Evolutionary conservation across 1,140 invertebrate species (phyloP).

Genomic region (Pogonus chalceus): DNA sequence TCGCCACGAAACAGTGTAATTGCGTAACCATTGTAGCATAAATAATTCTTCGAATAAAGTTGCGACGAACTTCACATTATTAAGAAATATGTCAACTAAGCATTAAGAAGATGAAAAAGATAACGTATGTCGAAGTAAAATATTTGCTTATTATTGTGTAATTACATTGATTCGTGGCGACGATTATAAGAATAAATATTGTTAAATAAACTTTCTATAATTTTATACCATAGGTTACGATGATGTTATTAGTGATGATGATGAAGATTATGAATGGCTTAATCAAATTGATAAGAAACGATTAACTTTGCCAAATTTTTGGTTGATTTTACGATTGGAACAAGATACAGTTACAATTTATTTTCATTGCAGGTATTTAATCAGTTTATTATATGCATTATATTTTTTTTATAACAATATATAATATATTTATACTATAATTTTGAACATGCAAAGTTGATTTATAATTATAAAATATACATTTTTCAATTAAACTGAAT

Average conservation of each 20-base stretch:
- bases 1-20: no score
- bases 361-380: slow-evolving; percentile 56
- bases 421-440: not conserved
- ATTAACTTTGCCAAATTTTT: slow-evolving; percentile 57
- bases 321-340: slow-evolving; percentile 59
- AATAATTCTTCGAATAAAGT: no score
- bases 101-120: no score
- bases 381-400: no score
- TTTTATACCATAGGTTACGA: slow-evolving; percentile 28
- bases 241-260: slow-evolving; percentile 43
- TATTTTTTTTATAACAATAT: not conserved
- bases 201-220: slow-evolving; percentile 6
- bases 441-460: not conserved
- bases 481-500: slow-evolving; percentile 6
- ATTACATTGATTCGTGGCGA: no score
- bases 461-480: slow-evolving; percentile 5
- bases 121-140: no score
- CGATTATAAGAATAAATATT: no score
- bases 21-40: no score
- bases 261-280: slow-evolving; percentile 52
- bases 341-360: slow-evolving; percentile 52
- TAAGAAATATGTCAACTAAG: no score
- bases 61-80: no score
- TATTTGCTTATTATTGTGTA: no score
- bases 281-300: slow-evolving; percentile 42